Percentiles rank a stretch among this genome's conserved stretches.
Conservation (phyloP, 1,140 invertebrate genomes). For the Danaus plexippus region DNA sequence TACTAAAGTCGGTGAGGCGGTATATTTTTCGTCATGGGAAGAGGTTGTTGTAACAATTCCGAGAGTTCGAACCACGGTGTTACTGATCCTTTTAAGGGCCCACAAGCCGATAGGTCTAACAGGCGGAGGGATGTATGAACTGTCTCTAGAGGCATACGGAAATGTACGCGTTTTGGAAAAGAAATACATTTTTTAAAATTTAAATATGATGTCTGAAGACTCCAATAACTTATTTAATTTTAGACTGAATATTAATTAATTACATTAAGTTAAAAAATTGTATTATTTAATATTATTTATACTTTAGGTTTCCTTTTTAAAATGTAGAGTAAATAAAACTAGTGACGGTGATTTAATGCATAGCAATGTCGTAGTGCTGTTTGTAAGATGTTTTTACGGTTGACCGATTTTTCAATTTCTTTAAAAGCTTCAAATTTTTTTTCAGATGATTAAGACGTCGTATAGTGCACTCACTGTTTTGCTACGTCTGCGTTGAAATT, state of each 20-base stretch:
- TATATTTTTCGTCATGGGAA: slow-evolving; percentile 52
- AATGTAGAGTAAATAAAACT: too few species aligned
- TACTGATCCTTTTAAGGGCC: slow-evolving; percentile 34
- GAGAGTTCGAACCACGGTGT: slow-evolving; percentile 32
- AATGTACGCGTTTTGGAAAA: slow-evolving; percentile 25
- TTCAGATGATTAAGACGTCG: slow-evolving; percentile 52
- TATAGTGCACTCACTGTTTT: slow-evolving; percentile 50
- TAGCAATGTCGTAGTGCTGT: too few species aligned
- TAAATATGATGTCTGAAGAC: background rate
- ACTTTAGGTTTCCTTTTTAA: too few species aligned
- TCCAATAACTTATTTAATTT: background rate
- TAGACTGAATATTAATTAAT: background rate
- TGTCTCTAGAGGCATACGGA: slow-evolving; percentile 41
- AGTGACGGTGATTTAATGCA: too few species aligned
- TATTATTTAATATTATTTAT: too few species aligned
- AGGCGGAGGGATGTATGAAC: slow-evolving; percentile 51
- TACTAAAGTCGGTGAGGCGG: slow-evolving; percentile 31
- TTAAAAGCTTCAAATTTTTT: slow-evolving; percentile 5
- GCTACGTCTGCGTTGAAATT: slow-evolving; percentile 30
- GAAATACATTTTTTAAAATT: background rate
- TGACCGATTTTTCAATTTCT: too few species aligned
- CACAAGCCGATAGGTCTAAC: slow-evolving; percentile 39
- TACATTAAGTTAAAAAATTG: too few species aligned
- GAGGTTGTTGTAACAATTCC: slow-evolving; percentile 26
- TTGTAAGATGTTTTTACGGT: too few species aligned